Evolutionary conservation across 2,888 invertebrate genomes (phyloP), one percentile per base, ranked within the genome.

Genomic region (Ormyrus nitidulus): DNA sequence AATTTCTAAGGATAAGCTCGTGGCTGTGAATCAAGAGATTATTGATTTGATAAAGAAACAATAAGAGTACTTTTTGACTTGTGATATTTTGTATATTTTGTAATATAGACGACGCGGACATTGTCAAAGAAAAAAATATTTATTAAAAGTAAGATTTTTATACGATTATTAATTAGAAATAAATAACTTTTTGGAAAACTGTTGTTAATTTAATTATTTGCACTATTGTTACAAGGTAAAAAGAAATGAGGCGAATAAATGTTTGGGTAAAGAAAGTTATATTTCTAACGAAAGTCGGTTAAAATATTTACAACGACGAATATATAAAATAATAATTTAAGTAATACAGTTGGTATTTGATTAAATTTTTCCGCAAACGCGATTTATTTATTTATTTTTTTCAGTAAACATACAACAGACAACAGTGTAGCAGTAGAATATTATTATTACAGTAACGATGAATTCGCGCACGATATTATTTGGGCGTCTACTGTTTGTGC

Each of bases 381-480:
- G 70, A 62, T 64, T 59, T 71, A 48, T 62, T 66, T 74, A 59
- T 70, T 64, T 19, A n/a, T 64, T 69, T 58, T 58, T 84, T 85
- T 85, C 87, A 82, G 84, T 87, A 86, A 88, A 88, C 87, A 86
- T 88, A 88, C 87, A 89, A 89, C 89, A 88, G 89, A 89, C 88
- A 89, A 89, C 89, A 89, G 86, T 89, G 86, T 87, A 89, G 87
- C 86, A 87, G 88, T 89, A 89, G 87, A 89, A 89, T 88, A 89
- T 88, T 85, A 86, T 88, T 89, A 89, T 79, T 89, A 89, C 86
- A 87, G 85, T 89, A 89, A 89, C 88, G 87, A 87, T 86, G 87
- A 88, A 87, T 89, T 87, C 86, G 86, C 86, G 81, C 82, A 73
- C 80, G 61, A 80, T 34, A 34, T 81, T 84, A 76, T 81, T 64